phyloP scores from a whole-genome alignment of 2,888 invertebrate species.

The Aphodius granarius region DNA sequence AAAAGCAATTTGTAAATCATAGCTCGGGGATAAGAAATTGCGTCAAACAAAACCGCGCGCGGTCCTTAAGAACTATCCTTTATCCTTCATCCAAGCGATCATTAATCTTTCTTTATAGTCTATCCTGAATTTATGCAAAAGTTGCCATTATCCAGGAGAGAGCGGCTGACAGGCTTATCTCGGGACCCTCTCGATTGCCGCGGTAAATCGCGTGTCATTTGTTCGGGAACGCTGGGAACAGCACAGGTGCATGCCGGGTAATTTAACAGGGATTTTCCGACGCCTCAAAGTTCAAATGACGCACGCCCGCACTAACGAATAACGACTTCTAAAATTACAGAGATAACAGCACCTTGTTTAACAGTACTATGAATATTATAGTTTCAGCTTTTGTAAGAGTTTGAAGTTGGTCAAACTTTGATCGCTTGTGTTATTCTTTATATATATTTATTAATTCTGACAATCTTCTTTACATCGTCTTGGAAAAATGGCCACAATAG shows the following conservation, averaged over 20 bases:
- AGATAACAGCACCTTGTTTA: too few species aligned
- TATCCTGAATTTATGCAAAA: background rate
- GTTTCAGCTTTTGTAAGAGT: too few species aligned
- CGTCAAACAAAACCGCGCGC: background rate
- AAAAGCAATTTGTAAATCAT: background rate
- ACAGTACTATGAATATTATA: too few species aligned
- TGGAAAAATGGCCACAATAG: too few species aligned
- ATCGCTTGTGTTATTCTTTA: too few species aligned
- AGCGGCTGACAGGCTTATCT: background rate
- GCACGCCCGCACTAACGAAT: background rate
- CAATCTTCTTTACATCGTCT: too few species aligned
- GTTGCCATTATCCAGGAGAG: background rate
- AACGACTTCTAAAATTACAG: background rate
- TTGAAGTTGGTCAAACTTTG: too few species aligned
- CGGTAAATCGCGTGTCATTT: constrained; percentile 52
- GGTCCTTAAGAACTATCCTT: background rate
- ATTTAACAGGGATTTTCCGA: constrained; percentile 50
- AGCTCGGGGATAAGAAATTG: background rate
- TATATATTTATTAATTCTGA: too few species aligned
- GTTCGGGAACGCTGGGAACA: constrained; percentile 47
- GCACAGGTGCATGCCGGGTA: constrained; percentile 49
- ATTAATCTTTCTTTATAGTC: background rate
- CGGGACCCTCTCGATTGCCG: constrained; percentile 45
- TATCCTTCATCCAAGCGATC: background rate
- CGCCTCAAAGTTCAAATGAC: background rate